phyloP scores from a whole-genome alignment of 2,797 vertebrate species.

The Australoheros facetus region DNA sequence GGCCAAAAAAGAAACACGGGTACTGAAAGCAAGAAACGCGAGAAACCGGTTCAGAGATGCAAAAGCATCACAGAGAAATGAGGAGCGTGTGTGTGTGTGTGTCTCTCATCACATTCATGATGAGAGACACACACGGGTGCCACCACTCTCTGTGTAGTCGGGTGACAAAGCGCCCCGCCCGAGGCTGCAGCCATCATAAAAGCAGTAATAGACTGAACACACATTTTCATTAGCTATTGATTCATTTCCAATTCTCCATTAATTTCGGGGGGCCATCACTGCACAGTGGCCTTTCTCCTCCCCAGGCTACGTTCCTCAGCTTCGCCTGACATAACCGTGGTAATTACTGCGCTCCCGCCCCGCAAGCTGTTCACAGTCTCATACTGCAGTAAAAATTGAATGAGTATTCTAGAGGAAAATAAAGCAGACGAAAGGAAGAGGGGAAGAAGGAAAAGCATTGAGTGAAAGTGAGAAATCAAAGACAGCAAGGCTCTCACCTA shows the following conservation, averaged over 20 bases:
- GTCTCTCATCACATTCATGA: slow-evolving; percentile 36
- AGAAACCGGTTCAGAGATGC: slow-evolving; percentile 20
- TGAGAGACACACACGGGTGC: slow-evolving; percentile 44
- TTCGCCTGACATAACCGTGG: slow-evolving; percentile 78
- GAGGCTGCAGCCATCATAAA: slow-evolving; percentile 75
- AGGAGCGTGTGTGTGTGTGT: slow-evolving; percentile 13
- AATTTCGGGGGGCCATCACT: slow-evolving; percentile 73
- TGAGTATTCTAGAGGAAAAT: slow-evolving; percentile 53
- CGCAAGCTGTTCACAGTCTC: slow-evolving; percentile 77
- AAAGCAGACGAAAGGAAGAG: slow-evolving; percentile 35
- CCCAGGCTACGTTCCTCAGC: slow-evolving; percentile 74
- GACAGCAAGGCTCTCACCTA: slow-evolving; percentile 49
- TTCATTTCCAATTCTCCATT: slow-evolving; percentile 83
- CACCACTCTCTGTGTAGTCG: slow-evolving; percentile 50
- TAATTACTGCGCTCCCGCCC: slow-evolving; percentile 79
- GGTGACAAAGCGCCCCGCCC: slow-evolving; percentile 67
- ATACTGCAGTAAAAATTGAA: slow-evolving; percentile 66
- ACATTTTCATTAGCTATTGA: slow-evolving; percentile 85
- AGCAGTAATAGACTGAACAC: slow-evolving; percentile 80
- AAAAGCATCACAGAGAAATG: slow-evolving; percentile 39
- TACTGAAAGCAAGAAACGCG: not conserved
- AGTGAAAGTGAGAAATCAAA: slow-evolving; percentile 56
- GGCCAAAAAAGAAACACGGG: slow-evolving; percentile 13
- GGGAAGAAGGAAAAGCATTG: slow-evolving; percentile 22
- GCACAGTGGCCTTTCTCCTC: slow-evolving; percentile 73